Evolutionary conservation across 1,140 invertebrate species (phyloP), one percentile per base, ranked within the genome.

Genomic region (Lysiphlebus fabarum): DNA sequence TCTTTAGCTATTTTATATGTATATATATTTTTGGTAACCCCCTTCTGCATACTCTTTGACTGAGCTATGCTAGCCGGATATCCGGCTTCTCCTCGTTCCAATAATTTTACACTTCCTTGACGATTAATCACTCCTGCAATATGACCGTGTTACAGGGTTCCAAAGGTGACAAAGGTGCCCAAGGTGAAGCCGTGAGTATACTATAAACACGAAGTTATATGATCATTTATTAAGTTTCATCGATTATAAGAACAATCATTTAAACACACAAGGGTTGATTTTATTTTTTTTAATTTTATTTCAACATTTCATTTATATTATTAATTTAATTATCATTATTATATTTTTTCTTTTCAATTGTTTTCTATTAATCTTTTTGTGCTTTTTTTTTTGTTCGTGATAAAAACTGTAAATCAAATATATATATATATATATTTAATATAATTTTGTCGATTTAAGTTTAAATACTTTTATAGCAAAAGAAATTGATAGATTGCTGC

Each of bases 151-250:
- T 85, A 62, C 82, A 92, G 90, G 90, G 90, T 62, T 86, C 87
- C 53, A 90, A 89, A 76, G 92, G 92, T 64, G 91, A 93, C 71
- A 92, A 91, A 78, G 92, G 92, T 73, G 86, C 86, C 67, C 90
- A 90, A 76, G 93, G 93, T 68, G 90, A 92, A 74, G 80, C 87
- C 73, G 92, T 94, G 85, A 90, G 90, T 89, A 76, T 73, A 57
- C 50, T 53, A 66, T 62, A 67, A 61, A 65, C 50, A 51, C 49
- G 34, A 61, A 69, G 59, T 67, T 60, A 51, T 26, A 1, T 53
- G 50, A 53, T 36, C 43, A 42, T n/a, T 47, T 53, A 57, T 57
- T 53, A 53, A 53, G 41, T 53, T 17, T 26, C 57, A 40, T 59
- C 41, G 41, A 53, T 26, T 53, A 45, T n/a, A 43, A 37, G 36